A percentile compares a stretch with the other conserved stretches of the same genome.
These are phyloP conservation scores for Dyspetes luteomarginatus DNA, from an alignment of 2,888 invertebrate species.

Conservation along the genomic window DNA sequence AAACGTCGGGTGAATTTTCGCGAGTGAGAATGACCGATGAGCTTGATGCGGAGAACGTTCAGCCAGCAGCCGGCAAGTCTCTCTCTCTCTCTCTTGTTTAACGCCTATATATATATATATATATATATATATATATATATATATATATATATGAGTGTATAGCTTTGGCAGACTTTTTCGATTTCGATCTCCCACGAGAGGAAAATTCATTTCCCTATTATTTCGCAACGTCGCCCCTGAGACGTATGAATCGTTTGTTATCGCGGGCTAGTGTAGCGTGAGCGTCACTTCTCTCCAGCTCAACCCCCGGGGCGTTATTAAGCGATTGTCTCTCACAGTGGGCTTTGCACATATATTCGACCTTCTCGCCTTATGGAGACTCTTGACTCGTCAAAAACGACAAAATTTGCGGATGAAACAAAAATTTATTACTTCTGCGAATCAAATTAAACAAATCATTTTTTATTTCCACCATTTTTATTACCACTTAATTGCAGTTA, in stretches of 20 bases:
- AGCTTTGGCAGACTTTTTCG: constrained; percentile 63
- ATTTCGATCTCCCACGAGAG: constrained; percentile 75
- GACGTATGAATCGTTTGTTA: constrained; percentile 83
- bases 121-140: no score
- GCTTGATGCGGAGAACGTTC: constrained; percentile 57
- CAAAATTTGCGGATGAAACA: constrained; percentile 11
- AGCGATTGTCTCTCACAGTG: constrained; percentile 60
- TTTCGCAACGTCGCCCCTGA: constrained; percentile 81
- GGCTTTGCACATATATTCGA: constrained; percentile 3
- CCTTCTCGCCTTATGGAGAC: constrained; percentile 14
- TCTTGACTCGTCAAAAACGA: constrained; percentile 50
- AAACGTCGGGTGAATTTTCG: constrained; percentile 59
- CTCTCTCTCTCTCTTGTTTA: constrained; percentile 4
- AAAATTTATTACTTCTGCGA: constrained; percentile 26
- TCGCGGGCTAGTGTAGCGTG: constrained; percentile 63
- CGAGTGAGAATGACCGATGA: constrained; percentile 67
- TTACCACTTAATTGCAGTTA: not conserved
- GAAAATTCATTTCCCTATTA: constrained; percentile 84
- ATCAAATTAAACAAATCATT: not conserved
- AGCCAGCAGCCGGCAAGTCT: constrained; percentile 2
- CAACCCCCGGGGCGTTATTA: constrained; percentile 64
- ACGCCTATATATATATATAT: constrained; percentile 12
- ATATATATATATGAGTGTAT: no score
- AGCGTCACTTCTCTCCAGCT: constrained; percentile 46
- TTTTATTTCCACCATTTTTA: not conserved